Base-by-base conservation (phyloP, 92 coral and sea anemone genomes). In the Micromussa lordhowensis region DNA sequence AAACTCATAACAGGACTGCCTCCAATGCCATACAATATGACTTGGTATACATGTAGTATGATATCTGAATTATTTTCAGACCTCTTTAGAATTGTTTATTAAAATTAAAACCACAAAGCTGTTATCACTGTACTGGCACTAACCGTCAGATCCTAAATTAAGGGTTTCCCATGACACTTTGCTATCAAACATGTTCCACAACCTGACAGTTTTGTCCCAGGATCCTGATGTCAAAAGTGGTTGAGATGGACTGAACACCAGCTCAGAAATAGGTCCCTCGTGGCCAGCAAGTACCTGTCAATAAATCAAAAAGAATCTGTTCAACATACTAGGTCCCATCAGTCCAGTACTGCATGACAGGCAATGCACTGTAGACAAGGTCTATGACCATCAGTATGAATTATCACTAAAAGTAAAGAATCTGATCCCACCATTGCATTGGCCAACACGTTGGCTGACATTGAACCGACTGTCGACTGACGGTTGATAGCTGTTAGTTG, bases 191-290 rank as follows among this genome's bases (percentile, higher is more conserved):
- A 98, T 92, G 87, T 94, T 95, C 99, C 99, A 98, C 48, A 96
- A 84, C 71, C 95, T 91, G 18, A 98, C 95, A 2, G 98, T 94
- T 85, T 98, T 98, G 94, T 98, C 99, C 99, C 99, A 98, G 24
- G 99, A 96, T 36, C 98, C 98, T 73, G 99, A 98, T 30, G 94
- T 86, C 76, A 98, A 94, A 28, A 96, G 92, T 83, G 98, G 95
- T 63, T 90, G 98, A 49, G 95, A 85, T 28, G 99, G 95, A 87
- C 95, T 98, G 84, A 98, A 98, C 68, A 91, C 88, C 75, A 98
- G 88, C 31, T 94, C 94, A 48, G 99, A 94, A 34, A 98, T 93
- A 6, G 99, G 99, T 59, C 96, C 99, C 88, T 98, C 98, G 28
- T 98, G 99, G 48, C 99, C 99, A 57, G 98, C 91, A 19, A 98